phyloP scores from a whole-genome alignment of 1,140 invertebrate species.

The Ptiloglossa arizonensis region DNA sequence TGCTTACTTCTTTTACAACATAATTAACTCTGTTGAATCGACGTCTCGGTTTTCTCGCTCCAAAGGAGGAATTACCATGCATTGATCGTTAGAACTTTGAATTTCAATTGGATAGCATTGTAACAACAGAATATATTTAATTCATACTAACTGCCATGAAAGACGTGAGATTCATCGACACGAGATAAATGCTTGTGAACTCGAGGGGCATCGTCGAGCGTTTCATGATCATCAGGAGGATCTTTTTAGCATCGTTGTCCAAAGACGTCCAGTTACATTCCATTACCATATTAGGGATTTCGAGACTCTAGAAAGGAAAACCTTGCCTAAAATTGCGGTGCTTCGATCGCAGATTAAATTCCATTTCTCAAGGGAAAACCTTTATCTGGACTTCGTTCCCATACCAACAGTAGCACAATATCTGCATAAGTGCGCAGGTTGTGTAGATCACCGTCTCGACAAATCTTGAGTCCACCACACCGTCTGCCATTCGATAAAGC shows the following conservation, averaged over 20 bases:
- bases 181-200: conserved; percentile 27
- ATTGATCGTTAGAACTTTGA: too few species aligned
- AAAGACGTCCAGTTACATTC: conserved; percentile 37
- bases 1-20: too few species aligned
- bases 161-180: conserved; percentile 42
- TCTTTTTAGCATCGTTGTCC: neutral
- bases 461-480: conserved; percentile 76
- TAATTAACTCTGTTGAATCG: too few species aligned
- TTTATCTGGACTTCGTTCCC: conserved; percentile 81
- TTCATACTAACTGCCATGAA: conserved; percentile 40
- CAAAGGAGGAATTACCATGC: too few species aligned
- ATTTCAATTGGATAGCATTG: too few species aligned
- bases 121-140: neutral
- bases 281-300: conserved; percentile 26
- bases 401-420: conserved; percentile 83
- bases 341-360: too few species aligned
- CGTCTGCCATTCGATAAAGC: conserved; percentile 55
- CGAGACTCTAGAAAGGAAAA: neutral
- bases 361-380: conserved; percentile 1
- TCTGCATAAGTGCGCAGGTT: conserved; percentile 62
- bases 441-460: conserved; percentile 50
- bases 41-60: too few species aligned
- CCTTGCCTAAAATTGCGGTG: accelerated
- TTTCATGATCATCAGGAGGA: conserved; percentile 49
- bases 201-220: conserved; percentile 42